Percentiles rank a stretch among this genome's conserved stretches.
These are phyloP conservation scores for Eonycteris spelaea DNA, from an alignment of 2,113 vertebrate genomes.

Conservation along the genomic window DNA sequence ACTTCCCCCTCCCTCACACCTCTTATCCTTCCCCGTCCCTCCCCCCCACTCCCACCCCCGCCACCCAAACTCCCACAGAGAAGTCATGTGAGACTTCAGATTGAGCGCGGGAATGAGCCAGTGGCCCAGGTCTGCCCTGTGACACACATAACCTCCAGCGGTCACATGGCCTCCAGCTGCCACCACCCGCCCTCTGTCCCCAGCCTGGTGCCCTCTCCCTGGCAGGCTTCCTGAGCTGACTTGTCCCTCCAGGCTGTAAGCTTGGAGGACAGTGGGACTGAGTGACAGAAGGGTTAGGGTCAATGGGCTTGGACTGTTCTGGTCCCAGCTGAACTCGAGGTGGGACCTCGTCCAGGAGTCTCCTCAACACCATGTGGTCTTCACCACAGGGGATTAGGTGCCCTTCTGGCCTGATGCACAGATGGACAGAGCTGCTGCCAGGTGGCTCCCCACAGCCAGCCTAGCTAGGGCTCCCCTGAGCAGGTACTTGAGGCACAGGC, in stretches of 20 bases:
- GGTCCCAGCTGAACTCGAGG: background rate
- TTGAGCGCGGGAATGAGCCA: slow-evolving; percentile 58
- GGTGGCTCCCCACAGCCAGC: background rate
- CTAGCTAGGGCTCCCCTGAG: background rate
- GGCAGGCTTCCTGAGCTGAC: slow-evolving; percentile 45
- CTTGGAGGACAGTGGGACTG: slow-evolving; percentile 32
- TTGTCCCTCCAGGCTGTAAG: slow-evolving; percentile 53
- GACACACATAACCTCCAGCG: slow-evolving; percentile 67
- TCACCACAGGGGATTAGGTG: background rate
- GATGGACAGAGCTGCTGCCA: background rate
- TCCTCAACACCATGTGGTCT: background rate
- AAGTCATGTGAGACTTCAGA: slow-evolving; percentile 58
- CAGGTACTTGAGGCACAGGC: background rate
- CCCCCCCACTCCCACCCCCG: background rate
- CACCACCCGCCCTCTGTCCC: slow-evolving; percentile 60
- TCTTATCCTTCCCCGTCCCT: background rate
- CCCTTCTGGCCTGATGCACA: slow-evolving; percentile 5
- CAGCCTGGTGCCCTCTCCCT: slow-evolving; percentile 45
- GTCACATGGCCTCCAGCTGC: slow-evolving; percentile 76
- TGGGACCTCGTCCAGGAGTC: background rate
- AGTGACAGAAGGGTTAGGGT: slow-evolving; percentile 11
- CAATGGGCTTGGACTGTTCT: background rate
- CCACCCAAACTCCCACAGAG: slow-evolving; percentile 54
- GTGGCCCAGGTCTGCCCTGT: slow-evolving; percentile 48
- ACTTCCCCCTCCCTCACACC: slow-evolving; percentile 34